phyloP scores from a whole-genome alignment of 2,888 invertebrate genomes.

The Lathronympha strigana region DNA sequence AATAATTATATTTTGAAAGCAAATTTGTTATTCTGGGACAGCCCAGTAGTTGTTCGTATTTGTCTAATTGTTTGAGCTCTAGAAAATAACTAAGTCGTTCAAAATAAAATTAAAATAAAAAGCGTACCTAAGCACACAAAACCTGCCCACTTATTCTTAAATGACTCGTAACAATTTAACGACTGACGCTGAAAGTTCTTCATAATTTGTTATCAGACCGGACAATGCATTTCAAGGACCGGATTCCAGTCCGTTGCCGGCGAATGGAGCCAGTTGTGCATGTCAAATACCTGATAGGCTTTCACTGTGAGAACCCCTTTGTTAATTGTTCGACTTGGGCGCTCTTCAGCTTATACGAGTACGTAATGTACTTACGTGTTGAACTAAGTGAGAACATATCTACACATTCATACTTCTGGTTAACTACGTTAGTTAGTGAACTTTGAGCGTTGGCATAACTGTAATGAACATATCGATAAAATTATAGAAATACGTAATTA shows the following conservation, averaged over 20 bases:
- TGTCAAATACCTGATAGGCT: slow-evolving; percentile 25
- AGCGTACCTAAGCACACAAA: not conserved
- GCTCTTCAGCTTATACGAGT: not conserved
- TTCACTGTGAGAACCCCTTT: slow-evolving; percentile 20
- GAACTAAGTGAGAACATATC: not conserved
- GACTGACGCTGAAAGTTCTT: not conserved
- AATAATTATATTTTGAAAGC: too few species aligned
- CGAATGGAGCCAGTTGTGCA: slow-evolving; percentile 28
- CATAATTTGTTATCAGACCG: not conserved
- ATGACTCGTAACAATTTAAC: slow-evolving; percentile 1
- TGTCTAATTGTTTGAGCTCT: too few species aligned
- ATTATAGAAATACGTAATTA: too few species aligned
- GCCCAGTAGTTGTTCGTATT: too few species aligned
- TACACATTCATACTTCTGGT: too few species aligned
- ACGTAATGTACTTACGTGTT: not conserved
- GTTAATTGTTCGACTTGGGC: slow-evolving; percentile 22
- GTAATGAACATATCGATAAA: too few species aligned
- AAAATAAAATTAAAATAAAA: too few species aligned
- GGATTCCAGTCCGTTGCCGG: slow-evolving; percentile 10
- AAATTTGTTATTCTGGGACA: too few species aligned
- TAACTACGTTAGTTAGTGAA: not conserved
- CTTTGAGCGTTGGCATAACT: too few species aligned
- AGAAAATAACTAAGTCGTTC: too few species aligned
- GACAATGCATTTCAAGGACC: slow-evolving; percentile 25
- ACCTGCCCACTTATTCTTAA: not conserved